These are phyloP conservation scores for Stramonita haemastoma DNA, from an alignment of 2,888 invertebrate species.

Conservation along the genomic window DNA sequence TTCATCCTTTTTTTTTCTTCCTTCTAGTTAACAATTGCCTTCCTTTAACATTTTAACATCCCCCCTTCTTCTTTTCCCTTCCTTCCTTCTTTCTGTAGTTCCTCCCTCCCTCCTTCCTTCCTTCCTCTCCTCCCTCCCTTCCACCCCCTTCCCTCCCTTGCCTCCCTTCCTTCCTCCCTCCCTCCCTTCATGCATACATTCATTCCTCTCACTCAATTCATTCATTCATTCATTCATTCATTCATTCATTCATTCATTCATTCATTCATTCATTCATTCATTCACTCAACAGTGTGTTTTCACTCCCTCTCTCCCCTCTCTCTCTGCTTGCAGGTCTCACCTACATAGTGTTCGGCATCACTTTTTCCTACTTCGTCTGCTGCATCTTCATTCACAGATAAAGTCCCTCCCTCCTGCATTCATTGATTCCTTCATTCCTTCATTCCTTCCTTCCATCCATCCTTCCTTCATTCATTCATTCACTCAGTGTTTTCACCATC, in stretches of 20 bases:
- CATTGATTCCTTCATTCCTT: not conserved
- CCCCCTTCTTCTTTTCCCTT: not conserved
- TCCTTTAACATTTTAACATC: too few species aligned
- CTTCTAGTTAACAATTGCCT: too few species aligned
- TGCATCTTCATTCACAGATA: too few species aligned
- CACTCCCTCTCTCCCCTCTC: not conserved
- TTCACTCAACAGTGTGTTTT: not conserved
- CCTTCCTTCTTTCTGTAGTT: not conserved
- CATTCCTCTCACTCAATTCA: too few species aligned
- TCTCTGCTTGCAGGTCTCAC: slow-evolving; percentile 44
- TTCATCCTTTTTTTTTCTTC: not conserved
- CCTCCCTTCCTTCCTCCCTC: not conserved
- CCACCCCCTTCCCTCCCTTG: not conserved
- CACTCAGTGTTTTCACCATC: not conserved
- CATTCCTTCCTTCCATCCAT: not conserved
- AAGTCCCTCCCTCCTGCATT: not conserved
- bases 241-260: too few species aligned
- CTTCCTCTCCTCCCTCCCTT: not conserved
- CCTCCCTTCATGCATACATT: too few species aligned
- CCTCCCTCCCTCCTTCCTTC: not conserved
- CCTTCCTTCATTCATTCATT: not conserved
- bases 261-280: not conserved
- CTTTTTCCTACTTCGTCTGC: slow-evolving; percentile 53
- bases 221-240: too few species aligned
- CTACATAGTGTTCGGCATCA: slow-evolving; percentile 52